These are phyloP conservation scores for Penelope pileata DNA, from an alignment of 2,113 vertebrate genomes.

Conservation along the genomic window DNA sequence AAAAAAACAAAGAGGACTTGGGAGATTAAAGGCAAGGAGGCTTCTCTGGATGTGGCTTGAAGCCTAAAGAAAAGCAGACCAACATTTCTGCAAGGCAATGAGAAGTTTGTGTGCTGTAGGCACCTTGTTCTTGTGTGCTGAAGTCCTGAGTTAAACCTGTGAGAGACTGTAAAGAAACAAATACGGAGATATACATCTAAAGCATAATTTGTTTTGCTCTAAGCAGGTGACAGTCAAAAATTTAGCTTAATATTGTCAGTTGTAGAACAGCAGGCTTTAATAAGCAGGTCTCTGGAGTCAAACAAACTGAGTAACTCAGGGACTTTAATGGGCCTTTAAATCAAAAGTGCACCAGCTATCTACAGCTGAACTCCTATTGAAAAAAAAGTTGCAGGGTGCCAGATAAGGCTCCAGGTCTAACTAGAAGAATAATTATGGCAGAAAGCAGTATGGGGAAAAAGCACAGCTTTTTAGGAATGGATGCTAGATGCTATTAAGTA, in stretches of 20 bases:
- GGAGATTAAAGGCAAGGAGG: background rate
- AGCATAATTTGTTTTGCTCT: background rate
- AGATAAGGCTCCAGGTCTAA: background rate
- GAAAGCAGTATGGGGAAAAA: accelerated
- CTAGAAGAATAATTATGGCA: background rate
- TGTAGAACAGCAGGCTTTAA: background rate
- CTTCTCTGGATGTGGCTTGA: background rate
- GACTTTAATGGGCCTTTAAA: background rate
- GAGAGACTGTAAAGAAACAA: background rate
- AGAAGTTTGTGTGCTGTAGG: background rate
- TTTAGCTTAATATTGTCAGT: background rate
- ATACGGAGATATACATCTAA: background rate
- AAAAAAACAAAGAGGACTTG: background rate
- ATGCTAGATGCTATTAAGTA: background rate
- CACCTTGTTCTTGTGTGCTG: background rate
- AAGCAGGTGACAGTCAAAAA: background rate
- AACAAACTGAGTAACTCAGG: background rate
- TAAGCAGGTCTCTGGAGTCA: background rate
- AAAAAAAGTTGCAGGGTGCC: background rate
- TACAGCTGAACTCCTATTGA: background rate
- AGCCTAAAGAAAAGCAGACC: background rate
- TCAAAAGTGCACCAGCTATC: background rate
- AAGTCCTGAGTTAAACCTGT: background rate
- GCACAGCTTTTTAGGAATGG: background rate
- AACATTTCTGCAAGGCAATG: background rate